Percentiles rank a stretch among this genome's conserved stretches.
These are phyloP conservation scores for Tiliacea citrago DNA, from an alignment of 2,888 invertebrate species.

Conservation along the genomic window DNA sequence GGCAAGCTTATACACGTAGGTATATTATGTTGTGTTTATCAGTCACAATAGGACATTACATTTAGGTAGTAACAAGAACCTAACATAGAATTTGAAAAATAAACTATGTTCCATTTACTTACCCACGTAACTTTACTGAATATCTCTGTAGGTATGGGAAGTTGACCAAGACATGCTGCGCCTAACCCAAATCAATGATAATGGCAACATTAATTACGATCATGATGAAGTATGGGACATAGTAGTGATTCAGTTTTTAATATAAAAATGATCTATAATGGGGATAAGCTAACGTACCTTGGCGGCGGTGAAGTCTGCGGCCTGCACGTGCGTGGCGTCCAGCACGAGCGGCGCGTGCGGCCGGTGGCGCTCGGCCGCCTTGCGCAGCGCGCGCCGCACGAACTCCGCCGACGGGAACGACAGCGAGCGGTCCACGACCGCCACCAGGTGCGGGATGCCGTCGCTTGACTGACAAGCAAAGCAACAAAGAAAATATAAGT, in stretches of 20 bases:
- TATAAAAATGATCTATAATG: background rate
- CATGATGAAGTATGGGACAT: background rate
- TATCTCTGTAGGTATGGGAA: background rate
- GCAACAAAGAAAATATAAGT: background rate
- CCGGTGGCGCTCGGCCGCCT: constrained; percentile 89
- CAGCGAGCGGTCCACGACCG: constrained; percentile 93
- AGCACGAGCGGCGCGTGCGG: constrained; percentile 91
- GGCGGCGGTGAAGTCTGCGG: constrained; percentile 95
- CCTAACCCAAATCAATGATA: too few species aligned
- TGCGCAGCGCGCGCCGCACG: constrained; percentile 93
- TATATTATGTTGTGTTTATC: too few species aligned
- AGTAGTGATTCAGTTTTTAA: background rate
- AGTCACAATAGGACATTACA: too few species aligned
- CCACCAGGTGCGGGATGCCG: constrained; percentile 89
- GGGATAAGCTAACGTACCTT: constrained; percentile 84
- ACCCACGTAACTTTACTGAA: too few species aligned
- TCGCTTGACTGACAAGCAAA: constrained; percentile 76
- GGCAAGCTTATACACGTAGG: too few species aligned
- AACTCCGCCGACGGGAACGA: constrained; percentile 96
- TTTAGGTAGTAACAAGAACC: too few species aligned
- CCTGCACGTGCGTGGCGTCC: constrained; percentile 95
- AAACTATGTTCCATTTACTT: too few species aligned
- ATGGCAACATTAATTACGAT: too few species aligned
- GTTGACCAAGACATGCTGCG: too few species aligned
- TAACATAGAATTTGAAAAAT: too few species aligned